A percentile compares a stretch with the other conserved stretches of the same genome.
Evolutionary conservation across 92 coral and sea anemone species (phyloP).

Genomic region (Porites lobata): DNA sequence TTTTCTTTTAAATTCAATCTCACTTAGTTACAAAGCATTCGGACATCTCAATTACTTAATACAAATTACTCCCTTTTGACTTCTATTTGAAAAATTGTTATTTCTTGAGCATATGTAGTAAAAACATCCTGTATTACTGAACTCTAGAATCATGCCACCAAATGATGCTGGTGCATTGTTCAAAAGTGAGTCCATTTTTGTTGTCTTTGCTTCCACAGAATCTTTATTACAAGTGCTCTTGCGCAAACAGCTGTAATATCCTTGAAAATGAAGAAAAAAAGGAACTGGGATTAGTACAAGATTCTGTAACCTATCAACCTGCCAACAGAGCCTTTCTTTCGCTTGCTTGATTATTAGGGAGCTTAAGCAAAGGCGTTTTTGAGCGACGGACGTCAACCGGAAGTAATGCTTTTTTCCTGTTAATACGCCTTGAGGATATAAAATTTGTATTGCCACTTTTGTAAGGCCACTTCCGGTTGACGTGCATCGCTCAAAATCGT

Average conservation of each 20-base stretch:
- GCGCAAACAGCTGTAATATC: conserved; percentile 36
- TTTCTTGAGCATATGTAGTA: conserved; percentile 92
- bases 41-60: conserved; percentile 42
- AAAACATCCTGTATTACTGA: conserved; percentile 74
- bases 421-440: no score
- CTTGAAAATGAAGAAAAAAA: neutral
- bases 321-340: no score
- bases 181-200: conserved; percentile 76
- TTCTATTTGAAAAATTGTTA: conserved; percentile 97
- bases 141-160: conserved; percentile 83
- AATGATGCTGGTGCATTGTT: conserved; percentile 97
- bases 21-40: neutral
- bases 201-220: conserved; percentile 34
- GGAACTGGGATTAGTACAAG: no score
- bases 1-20: neutral
- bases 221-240: conserved; percentile 17
- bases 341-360: no score
- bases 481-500: no score
- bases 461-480: no score
- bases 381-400: no score
- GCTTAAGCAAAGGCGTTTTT: no score
- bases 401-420: no score
- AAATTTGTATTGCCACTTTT: no score
- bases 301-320: neutral
- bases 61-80: conserved; percentile 92